A percentile compares a stretch with the other conserved stretches of the same genome.
Conservation (phyloP, 2,888 invertebrate genomes). For the Ryuthela nishihirai region DNA sequence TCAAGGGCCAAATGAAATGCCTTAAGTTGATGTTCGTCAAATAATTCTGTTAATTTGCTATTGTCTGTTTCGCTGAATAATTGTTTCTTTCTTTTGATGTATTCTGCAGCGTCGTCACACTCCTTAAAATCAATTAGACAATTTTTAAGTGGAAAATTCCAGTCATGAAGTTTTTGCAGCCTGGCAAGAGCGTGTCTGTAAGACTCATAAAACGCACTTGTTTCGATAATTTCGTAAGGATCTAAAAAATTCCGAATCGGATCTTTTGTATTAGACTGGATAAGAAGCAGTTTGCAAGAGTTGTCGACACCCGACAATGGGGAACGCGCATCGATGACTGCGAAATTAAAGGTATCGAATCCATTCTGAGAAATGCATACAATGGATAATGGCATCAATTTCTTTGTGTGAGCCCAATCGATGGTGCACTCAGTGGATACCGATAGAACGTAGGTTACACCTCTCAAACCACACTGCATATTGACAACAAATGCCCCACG, state of each 20-base stretch:
- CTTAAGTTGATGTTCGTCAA: conserved; percentile 16
- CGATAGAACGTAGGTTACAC: background rate
- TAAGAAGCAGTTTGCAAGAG: conserved; percentile 27
- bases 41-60: background rate
- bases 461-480: conserved; percentile 44
- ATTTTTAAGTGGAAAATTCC: conserved; percentile 63
- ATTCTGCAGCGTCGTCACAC: background rate
- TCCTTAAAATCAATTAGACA: conserved; percentile 58
- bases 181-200: conserved; percentile 69
- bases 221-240: conserved; percentile 66
- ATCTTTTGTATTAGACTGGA: conserved; percentile 8
- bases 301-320: conserved; percentile 46
- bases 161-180: conserved; percentile 58
- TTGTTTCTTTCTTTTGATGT: background rate
- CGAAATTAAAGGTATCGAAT: conserved; percentile 66
- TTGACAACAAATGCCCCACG: conserved; percentile 54
- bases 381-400: conserved; percentile 67
- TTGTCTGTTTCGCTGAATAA: conserved; percentile 40
- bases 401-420: conserved; percentile 55
- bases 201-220: conserved; percentile 74
- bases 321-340: conserved; percentile 62
- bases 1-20: conserved; percentile 45
- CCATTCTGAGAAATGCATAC: conserved; percentile 66
- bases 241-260: conserved; percentile 42
- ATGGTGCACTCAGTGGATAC: background rate